Percentiles rank a stretch among this genome's conserved stretches.
Conservation (phyloP, 2,888 invertebrate genomes). For the Dermolepida albohirtum region DNA sequence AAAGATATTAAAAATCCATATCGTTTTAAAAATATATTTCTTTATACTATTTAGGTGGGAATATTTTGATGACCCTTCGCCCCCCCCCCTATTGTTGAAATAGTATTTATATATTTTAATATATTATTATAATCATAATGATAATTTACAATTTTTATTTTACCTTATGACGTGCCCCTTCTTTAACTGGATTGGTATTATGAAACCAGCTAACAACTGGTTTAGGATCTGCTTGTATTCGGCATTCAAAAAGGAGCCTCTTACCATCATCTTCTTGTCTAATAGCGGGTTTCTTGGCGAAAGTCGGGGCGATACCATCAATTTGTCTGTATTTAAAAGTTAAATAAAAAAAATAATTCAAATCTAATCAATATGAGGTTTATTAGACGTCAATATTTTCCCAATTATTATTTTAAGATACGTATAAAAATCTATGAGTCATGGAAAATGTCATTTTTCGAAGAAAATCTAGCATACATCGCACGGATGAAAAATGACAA, state of each 20-base stretch:
- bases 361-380: constrained; percentile 13
- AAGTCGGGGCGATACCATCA: constrained; percentile 97
- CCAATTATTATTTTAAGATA: constrained; percentile 4
- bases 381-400: neutral
- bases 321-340: constrained; percentile 81
- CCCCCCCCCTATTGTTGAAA: no score
- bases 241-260: constrained; percentile 92
- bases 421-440: constrained; percentile 20
- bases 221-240: constrained; percentile 92
- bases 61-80: no score
- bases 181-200: constrained; percentile 84
- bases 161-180: constrained; percentile 89
- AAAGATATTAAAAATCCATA: no score
- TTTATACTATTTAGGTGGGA: no score
- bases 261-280: constrained; percentile 97
- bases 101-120: neutral
- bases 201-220: constrained; percentile 93
- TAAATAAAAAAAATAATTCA: constrained; percentile 27
- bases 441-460: constrained; percentile 19
- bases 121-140: no score
- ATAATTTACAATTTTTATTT: neutral
- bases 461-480: constrained; percentile 26
- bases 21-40: no score
- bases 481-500: constrained; percentile 40
- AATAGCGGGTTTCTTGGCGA: constrained; percentile 97